Evolutionary conservation across 2,797 vertebrate species (phyloP).

Genomic region (Typhlichthys subterraneus): DNA sequence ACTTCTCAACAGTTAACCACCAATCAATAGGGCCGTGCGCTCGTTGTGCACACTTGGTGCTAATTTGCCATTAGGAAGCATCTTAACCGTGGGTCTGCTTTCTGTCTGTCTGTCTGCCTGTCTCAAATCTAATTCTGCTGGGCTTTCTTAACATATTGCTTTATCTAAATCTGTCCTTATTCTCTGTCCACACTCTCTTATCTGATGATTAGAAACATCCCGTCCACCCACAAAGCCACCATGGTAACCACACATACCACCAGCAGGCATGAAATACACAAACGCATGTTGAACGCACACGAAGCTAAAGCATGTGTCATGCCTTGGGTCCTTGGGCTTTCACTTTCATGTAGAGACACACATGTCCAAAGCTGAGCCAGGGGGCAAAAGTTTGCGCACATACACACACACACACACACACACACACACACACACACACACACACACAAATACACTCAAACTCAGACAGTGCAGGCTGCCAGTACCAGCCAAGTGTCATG

Average conservation of each 20-base stretch:
- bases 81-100: neutral
- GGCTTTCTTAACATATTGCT: slow-evolving; percentile 16
- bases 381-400: slow-evolving; percentile 2
- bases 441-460: neutral
- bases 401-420: slow-evolving; percentile 23
- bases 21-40: no score
- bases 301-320: slow-evolving; percentile 36
- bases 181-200: slow-evolving; percentile 19
- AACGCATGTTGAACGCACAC: neutral
- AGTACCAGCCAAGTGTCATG: slow-evolving; percentile 22
- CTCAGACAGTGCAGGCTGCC: slow-evolving; percentile 1
- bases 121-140: slow-evolving; percentile 4
- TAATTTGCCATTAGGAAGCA: no score
- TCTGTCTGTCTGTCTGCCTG: slow-evolving; percentile 19
- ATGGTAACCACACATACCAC: slow-evolving; percentile 60
- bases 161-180: slow-evolving; percentile 27
- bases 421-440: slow-evolving; percentile 23
- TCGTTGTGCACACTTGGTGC: no score
- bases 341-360: slow-evolving; percentile 42
- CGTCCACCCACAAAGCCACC: slow-evolving; percentile 53
- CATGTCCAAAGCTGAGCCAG: slow-evolving; percentile 25
- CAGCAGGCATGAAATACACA: slow-evolving; percentile 24
- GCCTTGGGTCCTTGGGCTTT: slow-evolving; percentile 51
- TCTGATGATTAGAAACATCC: slow-evolving; percentile 42
- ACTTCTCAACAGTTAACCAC: no score